phyloP scores from a whole-genome alignment of 1,140 invertebrate species.

The Bradysia coprophila region DNA sequence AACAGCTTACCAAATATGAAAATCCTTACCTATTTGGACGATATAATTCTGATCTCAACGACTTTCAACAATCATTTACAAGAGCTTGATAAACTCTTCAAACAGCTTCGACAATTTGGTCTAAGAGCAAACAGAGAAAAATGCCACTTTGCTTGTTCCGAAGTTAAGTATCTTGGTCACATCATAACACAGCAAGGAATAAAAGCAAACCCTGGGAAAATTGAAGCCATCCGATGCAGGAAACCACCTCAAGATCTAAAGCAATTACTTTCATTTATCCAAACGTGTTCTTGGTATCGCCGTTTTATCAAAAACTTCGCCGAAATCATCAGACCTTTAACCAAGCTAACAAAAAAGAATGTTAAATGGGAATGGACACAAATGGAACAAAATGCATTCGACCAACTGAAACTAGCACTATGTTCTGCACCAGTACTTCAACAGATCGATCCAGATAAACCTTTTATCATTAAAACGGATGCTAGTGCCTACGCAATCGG shows the following conservation, averaged over 20 bases:
- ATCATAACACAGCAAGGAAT: not conserved
- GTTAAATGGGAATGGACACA: not conserved
- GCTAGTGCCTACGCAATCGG: not conserved
- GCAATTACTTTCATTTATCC: conserved; percentile 10
- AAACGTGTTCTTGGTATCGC: conserved; percentile 8
- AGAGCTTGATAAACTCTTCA: conserved; percentile 9
- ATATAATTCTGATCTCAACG: no score
- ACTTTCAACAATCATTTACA: no score
- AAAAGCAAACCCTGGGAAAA: not conserved
- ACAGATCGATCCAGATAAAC: not conserved
- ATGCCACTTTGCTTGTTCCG: not conserved
- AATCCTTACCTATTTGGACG: no score
- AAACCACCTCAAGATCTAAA: conserved; percentile 10
- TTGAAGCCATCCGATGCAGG: conserved; percentile 4
- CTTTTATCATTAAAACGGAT: not conserved
- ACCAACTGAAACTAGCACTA: not conserved
- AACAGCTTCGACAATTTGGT: conserved; percentile 1
- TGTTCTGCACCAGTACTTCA: not conserved
- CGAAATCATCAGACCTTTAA: conserved; percentile 6
- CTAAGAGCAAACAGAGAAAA: conserved; percentile 2
- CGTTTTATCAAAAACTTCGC: conserved; percentile 8
- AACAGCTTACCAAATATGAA: no score
- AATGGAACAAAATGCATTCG: not conserved
- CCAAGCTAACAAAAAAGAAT: not conserved
- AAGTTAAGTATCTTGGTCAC: not conserved